Evolutionary conservation across 2,888 invertebrate genomes (phyloP).

Genomic region (Eutolmus rufibarbis): DNA sequence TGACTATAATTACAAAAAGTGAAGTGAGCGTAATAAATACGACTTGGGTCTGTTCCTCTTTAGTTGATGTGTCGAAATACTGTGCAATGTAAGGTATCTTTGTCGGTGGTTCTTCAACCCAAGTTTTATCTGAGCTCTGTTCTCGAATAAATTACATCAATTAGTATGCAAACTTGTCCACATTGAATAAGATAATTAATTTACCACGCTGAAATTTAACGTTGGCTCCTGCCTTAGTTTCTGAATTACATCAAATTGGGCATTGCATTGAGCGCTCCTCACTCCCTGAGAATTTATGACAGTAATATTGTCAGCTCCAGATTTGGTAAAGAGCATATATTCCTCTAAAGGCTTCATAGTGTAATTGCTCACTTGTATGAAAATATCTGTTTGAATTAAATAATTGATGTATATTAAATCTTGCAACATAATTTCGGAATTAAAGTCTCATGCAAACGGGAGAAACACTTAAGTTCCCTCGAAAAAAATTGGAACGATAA

Average conservation of each 20-base stretch:
- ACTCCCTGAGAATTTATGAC: slow-evolving; percentile 88
- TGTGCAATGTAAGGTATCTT: slow-evolving; percentile 77
- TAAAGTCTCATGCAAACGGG: not conserved
- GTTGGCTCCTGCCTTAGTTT: slow-evolving; percentile 68
- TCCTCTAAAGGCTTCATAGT: slow-evolving; percentile 88
- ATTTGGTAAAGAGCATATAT: slow-evolving; percentile 89
- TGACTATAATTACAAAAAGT: slow-evolving; percentile 74
- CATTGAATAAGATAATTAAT: slow-evolving; percentile 46
- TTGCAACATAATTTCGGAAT: not conserved
- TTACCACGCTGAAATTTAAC: slow-evolving; percentile 69
- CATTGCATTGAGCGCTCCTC: slow-evolving; percentile 84
- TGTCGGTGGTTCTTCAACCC: slow-evolving; percentile 85
- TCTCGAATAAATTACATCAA: slow-evolving; percentile 41
- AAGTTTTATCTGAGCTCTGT: slow-evolving; percentile 78
- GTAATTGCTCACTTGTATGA: slow-evolving; percentile 82
- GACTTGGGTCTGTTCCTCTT: slow-evolving; percentile 82
- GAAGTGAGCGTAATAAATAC: slow-evolving; percentile 80
- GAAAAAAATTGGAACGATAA: slow-evolving; percentile 2
- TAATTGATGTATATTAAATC: not conserved
- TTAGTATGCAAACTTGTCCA: slow-evolving; percentile 1
- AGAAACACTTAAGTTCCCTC: not conserved
- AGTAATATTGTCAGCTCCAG: slow-evolving; percentile 82
- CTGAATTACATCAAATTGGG: slow-evolving; percentile 74
- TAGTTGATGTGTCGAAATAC: slow-evolving; percentile 75
- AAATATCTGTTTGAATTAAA: slow-evolving; percentile 71